phyloP scores from a whole-genome alignment of 2,113 vertebrate species.

The Heptranchias perlo region DNA sequence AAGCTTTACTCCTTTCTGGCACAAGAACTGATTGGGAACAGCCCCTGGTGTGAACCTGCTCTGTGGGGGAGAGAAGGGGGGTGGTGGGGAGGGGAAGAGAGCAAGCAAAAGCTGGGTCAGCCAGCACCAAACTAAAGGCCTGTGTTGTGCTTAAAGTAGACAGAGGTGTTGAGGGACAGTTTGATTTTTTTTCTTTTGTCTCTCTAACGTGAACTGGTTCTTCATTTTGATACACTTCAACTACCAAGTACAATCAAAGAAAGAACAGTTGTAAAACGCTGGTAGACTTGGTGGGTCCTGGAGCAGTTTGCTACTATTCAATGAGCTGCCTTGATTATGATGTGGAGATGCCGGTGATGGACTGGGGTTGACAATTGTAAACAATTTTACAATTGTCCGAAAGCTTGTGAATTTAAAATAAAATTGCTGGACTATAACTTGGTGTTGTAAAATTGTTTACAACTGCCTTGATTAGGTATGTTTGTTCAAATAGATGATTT shows the following conservation, averaged over 20 bases:
- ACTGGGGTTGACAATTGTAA: too few relatives aligned
- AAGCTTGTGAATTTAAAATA: too few relatives aligned
- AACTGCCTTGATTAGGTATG: neutral
- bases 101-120: neutral
- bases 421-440: too few relatives aligned
- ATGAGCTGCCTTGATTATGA: neutral
- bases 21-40: too few relatives aligned
- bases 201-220: neutral
- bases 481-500: neutral
- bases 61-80: neutral
- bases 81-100: neutral
- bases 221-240: neutral
- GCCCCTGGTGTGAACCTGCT: neutral
- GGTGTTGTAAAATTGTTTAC: too few relatives aligned
- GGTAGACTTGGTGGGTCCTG: too few relatives aligned
- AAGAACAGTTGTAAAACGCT: too few relatives aligned
- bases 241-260: neutral
- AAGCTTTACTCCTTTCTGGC: neutral
- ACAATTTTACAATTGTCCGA: too few relatives aligned
- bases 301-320: too few relatives aligned
- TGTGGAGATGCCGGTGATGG: too few relatives aligned
- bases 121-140: neutral
- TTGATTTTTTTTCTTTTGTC: too few relatives aligned
- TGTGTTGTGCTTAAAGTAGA: neutral
- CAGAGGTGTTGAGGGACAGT: neutral